Conservation (phyloP, 2,888 invertebrate genomes). For the Epiblema foenella region DNA sequence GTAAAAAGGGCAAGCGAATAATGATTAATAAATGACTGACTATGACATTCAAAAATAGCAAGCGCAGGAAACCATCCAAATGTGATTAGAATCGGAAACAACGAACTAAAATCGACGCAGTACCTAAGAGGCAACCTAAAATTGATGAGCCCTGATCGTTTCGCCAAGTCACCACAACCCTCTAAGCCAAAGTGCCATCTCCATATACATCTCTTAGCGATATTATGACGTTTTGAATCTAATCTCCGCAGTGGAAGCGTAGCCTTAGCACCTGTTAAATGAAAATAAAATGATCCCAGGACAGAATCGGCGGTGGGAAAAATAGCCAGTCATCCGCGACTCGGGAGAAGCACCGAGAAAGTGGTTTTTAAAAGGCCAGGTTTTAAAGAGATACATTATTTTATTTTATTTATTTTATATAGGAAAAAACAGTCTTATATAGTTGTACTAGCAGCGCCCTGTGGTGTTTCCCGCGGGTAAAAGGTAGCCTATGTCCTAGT, state of each 20-base stretch:
- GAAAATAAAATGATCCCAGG: slow-evolving; percentile 41
- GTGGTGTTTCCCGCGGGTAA: no score
- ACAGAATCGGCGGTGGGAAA: slow-evolving; percentile 38
- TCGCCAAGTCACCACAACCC: slow-evolving; percentile 6
- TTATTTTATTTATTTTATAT: no score
- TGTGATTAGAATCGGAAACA: no score
- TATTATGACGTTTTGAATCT: neutral
- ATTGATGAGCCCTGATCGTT: neutral
- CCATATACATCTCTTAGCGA: neutral
- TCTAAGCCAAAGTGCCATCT: neutral
- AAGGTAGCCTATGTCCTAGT: no score
- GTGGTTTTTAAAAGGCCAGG: no score
- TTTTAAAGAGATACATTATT: no score
- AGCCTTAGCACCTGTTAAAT: slow-evolving; percentile 38
- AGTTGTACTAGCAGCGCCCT: no score
- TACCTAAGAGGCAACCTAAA: neutral
- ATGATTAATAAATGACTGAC: no score
- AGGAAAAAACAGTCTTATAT: no score
- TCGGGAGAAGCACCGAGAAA: neutral
- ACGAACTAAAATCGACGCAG: neutral
- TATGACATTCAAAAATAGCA: no score
- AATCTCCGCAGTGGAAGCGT: neutral
- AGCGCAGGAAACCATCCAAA: no score
- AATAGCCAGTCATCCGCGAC: slow-evolving; percentile 29
- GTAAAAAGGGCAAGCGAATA: no score